These are phyloP conservation scores for Cavia aperea DNA, from an alignment of 2,113 vertebrate species.

Conservation along the genomic window DNA sequence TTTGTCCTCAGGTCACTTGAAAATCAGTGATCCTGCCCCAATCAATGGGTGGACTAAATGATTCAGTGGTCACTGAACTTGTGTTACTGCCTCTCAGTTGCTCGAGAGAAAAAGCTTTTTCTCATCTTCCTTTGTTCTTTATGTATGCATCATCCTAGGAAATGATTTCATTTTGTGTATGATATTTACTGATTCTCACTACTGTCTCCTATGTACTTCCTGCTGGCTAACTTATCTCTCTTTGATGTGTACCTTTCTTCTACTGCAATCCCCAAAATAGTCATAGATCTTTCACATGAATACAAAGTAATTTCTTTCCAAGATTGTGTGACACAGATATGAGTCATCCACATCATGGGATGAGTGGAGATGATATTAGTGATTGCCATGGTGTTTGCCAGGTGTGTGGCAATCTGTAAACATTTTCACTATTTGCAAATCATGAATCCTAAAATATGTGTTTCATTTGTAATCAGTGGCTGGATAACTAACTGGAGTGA, in stretches of 20 bases:
- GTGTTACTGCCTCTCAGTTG: not conserved
- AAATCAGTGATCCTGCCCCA: not conserved
- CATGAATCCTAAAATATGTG: not conserved
- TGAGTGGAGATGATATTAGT: not conserved
- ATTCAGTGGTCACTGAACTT: not conserved
- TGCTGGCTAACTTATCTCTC: not conserved
- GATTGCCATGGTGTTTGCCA: constrained; percentile 25
- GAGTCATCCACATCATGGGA: not conserved
- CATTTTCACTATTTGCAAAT: not conserved
- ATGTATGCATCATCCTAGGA: not conserved
- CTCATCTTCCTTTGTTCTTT: not conserved
- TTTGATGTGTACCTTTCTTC: not conserved
- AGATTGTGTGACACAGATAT: constrained; percentile 8
- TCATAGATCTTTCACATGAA: not conserved
- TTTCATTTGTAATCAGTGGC: not conserved
- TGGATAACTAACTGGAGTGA: constrained; percentile 11
- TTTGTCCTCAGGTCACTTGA: constrained; percentile 10
- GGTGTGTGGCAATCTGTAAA: constrained; percentile 19
- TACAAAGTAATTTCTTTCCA: not conserved
- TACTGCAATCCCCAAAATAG: not conserved
- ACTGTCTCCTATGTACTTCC: constrained; percentile 16
- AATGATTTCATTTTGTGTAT: not conserved
- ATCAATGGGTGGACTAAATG: not conserved
- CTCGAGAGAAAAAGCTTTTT: not conserved
- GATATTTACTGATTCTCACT: not conserved